Conservation (phyloP, 2,113 vertebrate species). For the Lepisosteus osseus region DNA sequence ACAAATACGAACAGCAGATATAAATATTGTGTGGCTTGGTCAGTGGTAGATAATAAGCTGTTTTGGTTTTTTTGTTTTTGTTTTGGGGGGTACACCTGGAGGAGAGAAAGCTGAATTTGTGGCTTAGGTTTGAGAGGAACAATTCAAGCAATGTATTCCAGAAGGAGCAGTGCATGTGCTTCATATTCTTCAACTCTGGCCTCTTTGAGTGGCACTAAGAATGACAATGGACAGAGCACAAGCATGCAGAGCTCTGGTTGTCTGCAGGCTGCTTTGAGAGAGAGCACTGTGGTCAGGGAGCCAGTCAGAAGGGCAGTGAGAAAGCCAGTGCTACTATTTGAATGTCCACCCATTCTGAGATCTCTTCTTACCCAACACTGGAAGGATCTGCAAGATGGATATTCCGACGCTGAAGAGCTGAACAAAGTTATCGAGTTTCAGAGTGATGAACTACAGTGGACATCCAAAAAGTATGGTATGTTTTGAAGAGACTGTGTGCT, state of each 20-base stretch:
- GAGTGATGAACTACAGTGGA: slow-evolving; percentile 50
- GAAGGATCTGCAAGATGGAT: slow-evolving; percentile 40
- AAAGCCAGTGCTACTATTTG: slow-evolving; percentile 34
- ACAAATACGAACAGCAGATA: slow-evolving; percentile 23
- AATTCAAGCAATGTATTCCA: slow-evolving; percentile 30
- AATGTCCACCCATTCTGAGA: slow-evolving; percentile 34
- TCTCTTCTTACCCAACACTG: slow-evolving; percentile 36
- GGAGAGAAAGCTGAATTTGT: background rate
- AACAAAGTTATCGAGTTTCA: slow-evolving; percentile 44
- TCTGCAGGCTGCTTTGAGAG: background rate
- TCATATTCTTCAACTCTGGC: background rate
- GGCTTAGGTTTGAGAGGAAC: background rate
- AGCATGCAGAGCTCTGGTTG: slow-evolving; percentile 11
- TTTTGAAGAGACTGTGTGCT: background rate
- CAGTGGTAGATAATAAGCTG: background rate
- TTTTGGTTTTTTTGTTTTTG: too few species aligned
- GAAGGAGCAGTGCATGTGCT: background rate
- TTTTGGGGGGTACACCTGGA: background rate
- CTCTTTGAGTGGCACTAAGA: background rate
- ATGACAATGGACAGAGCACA: slow-evolving; percentile 1
- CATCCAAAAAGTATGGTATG: slow-evolving; percentile 45
- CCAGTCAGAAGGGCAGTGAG: slow-evolving; percentile 9
- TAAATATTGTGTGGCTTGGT: slow-evolving; percentile 31
- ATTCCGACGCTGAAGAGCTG: slow-evolving; percentile 31
- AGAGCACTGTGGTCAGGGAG: background rate